These are phyloP conservation scores for Plagiodera versicolora DNA, from an alignment of 2,888 invertebrate genomes.

Conservation along the genomic window DNA sequence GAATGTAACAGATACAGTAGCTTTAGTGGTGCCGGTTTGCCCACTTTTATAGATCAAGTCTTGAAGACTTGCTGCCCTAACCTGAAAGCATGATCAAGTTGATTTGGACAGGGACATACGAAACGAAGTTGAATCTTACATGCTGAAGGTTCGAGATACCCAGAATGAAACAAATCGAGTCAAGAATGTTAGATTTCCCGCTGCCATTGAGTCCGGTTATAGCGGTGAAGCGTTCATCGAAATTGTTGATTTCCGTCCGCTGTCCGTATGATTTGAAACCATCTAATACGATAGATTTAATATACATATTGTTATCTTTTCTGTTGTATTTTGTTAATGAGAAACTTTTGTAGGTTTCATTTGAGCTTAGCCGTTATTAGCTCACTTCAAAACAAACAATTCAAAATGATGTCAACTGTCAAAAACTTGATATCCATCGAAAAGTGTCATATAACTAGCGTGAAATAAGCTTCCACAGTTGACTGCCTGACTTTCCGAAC, in stretches of 20 bases:
- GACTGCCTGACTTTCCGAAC: too few relatives aligned
- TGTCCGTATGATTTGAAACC: constrained; percentile 98
- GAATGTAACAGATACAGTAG: constrained; percentile 93
- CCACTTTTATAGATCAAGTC: constrained; percentile 98
- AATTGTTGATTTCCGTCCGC: constrained; percentile 86
- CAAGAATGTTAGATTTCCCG: constrained; percentile 96
- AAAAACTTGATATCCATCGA: too few relatives aligned
- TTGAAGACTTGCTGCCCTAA: constrained; percentile 85
- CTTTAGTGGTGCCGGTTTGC: constrained; percentile 93
- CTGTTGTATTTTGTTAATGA: neutral
- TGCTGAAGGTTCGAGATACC: constrained; percentile 92
- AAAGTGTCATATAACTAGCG: too few relatives aligned
- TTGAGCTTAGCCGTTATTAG: neutral
- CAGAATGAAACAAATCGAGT: constrained; percentile 96
- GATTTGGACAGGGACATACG: neutral
- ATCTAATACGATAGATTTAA: constrained; percentile 89
- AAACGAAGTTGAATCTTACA: constrained; percentile 60
- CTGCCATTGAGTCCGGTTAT: constrained; percentile 98
- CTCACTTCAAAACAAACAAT: neutral
- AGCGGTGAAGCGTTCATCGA: constrained; percentile 95
- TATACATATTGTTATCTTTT: constrained; percentile 68
- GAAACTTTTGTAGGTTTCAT: neutral
- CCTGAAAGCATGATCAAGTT: constrained; percentile 59
- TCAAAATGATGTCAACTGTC: too few relatives aligned
- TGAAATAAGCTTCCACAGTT: too few relatives aligned